A percentile compares a stretch with the other conserved stretches of the same genome.
Evolutionary conservation across 2,797 vertebrate species (phyloP).

Genomic region (Harpagifer antarcticus): DNA sequence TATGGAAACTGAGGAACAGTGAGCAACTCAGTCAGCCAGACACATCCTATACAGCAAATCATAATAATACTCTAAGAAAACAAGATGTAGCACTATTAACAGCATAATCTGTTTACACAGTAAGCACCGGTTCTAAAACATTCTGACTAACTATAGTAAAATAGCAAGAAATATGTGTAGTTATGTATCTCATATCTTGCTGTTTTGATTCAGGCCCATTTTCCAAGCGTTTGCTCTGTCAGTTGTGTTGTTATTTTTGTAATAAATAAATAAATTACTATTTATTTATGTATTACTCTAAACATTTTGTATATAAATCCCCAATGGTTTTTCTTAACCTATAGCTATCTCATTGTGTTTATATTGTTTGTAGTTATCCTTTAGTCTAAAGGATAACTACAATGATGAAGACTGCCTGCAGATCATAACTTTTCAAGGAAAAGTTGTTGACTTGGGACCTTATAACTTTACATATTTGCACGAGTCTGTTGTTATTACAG

Average conservation of each 20-base stretch:
- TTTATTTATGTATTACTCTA: no score
- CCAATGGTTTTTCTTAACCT: no score
- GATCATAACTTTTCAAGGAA: neutral
- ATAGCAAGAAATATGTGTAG: no score
- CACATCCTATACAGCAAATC: neutral
- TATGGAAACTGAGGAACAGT: constrained; percentile 31
- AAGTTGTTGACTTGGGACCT: neutral
- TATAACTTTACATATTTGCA: neutral
- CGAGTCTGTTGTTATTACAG: neutral
- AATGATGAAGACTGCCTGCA: neutral
- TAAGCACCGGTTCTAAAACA: neutral
- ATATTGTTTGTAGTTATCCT: no score
- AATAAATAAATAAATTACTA: no score
- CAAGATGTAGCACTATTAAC: neutral
- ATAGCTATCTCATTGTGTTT: no score
- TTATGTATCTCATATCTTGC: no score
- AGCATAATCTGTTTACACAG: neutral
- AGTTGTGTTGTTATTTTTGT: no score
- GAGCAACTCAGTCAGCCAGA: constrained; percentile 14
- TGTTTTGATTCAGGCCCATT: no score
- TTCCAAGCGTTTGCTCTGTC: no score
- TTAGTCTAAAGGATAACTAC: no score
- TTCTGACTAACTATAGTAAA: neutral
- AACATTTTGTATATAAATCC: no score
- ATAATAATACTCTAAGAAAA: neutral